phyloP scores from a whole-genome alignment of 1,140 invertebrate species.

The Lanistes nyassanus region DNA sequence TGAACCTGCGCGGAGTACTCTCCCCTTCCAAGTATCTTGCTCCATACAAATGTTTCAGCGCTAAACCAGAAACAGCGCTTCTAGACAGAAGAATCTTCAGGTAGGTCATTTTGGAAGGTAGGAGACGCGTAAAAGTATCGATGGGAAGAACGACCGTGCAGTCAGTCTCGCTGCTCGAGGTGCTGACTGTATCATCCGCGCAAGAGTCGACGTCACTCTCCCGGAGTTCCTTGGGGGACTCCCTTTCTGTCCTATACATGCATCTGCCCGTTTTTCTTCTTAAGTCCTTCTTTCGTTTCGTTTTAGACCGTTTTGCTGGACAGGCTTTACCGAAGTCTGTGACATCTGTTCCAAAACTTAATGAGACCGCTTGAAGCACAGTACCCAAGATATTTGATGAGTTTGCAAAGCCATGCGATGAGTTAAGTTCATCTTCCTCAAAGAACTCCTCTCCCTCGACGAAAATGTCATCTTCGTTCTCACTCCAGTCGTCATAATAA shows the following conservation, averaged over 20 bases:
- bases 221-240: too few relatives aligned
- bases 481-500: conserved; percentile 1
- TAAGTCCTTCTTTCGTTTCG: accelerated
- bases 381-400: too few relatives aligned
- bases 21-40: not conserved
- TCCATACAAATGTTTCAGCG: not conserved
- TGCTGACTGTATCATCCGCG: not conserved
- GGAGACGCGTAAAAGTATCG: too few relatives aligned
- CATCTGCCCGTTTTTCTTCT: too few relatives aligned
- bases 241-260: too few relatives aligned
- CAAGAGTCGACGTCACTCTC: conserved; percentile 7
- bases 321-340: too few relatives aligned
- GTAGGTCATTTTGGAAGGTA: not conserved
- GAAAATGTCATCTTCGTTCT: not conserved
- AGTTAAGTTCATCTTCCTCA: not conserved
- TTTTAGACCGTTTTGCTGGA: too few relatives aligned
- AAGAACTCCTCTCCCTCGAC: too few relatives aligned
- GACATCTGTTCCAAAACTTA: too few relatives aligned
- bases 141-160: not conserved
- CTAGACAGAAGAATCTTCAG: not conserved
- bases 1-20: not conserved
- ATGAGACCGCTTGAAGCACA: too few relatives aligned
- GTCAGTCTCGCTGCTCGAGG: not conserved
- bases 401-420: too few relatives aligned
- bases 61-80: not conserved